Evolutionary conservation across 2,113 vertebrate genomes (phyloP), one percentile per base, ranked within the genome.

Genomic region (Heliornis fulica): DNA sequence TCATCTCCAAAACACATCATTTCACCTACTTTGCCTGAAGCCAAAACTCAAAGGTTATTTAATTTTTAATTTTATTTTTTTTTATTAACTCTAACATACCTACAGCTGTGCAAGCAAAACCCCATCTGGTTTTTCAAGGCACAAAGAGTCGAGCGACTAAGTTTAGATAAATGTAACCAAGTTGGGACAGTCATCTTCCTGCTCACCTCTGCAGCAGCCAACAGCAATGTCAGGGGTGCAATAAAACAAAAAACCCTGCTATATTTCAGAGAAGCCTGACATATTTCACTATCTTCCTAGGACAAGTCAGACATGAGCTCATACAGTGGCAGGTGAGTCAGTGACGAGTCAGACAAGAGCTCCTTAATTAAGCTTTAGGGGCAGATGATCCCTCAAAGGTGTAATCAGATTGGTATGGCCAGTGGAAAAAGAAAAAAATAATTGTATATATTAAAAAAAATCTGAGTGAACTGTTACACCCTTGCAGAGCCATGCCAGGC

Each of bases 1-100:
- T 99, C 98, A 96, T 98, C 98, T 99, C 98, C 98, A 98, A 97
- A 99, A 98, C 97, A 98, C 98, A 98, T 97, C 96, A 94, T 98
- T 98, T 98, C 97, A 97, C 97, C 89, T 97, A 97, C 97, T 98
- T 98, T 90, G 98, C 98, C 98, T 97, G 96, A 96, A 98, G 98
- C 97, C 97, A 98, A 96, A 98, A 98, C 98, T 97, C 97, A 97
- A 98, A 97, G 89, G 90, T 96, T 96, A 95, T 96, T 95, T 95
- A 89, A 96, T 94, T 96, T 95, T 89, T 88, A 75, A 32, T 87
- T 23, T n/a, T 87, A 94, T 90, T 65, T 75, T 66, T 88, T 96
- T 84, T 93, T 90, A 93, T 97, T 97, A 96, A 97, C 83, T 96
- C 94, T 96, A 94, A 91, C 90, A 40, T 96, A 95, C 89, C 94